Evolutionary conservation across 2,888 invertebrate species (phyloP), one percentile per base, ranked within the genome.

Genomic region (Acanthoscelides obtectus): DNA sequence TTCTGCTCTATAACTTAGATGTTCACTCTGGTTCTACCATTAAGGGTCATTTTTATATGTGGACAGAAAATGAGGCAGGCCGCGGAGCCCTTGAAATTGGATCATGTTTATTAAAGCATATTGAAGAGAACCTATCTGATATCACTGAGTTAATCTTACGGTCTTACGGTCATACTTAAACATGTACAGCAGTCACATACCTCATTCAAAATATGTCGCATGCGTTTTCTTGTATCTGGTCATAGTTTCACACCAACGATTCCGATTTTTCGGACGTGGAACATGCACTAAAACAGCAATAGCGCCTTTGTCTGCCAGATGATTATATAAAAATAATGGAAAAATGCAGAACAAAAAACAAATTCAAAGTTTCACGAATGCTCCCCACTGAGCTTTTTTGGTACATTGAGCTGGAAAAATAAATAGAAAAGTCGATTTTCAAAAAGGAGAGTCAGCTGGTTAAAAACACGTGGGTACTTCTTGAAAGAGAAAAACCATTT

Each of bases 1-100:
- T 73, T 68, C 71, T 69, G 71, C 73, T 73, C n/a, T 73, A 70
- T 22, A 73, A 73, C 68, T 71, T 73, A 25, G 73, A 45, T 8
- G 64, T 73, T 66, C 71, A 73, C 64, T 70, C 71, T 66, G 73
- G 73, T 6, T 71, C 68, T 27, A 71, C 67, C 68, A 73, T 71
- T n/a, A 71, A 71, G 64, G 68, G 70, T 70, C 66, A 70, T 71
- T 73, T 73, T 71, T 73, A 73, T 68, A 25, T 73, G n/a, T 70
- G 73, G 70, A 66, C 68, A 20, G 70, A 72, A 72, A 72, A 72
- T 69, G 67, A 72, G 68, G 72, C 69, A 68, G 72, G 68, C 22
- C 72, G 70, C 22, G 72, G 72, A 22, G 70, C 72, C 25, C 70
- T 68, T 71, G 68, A 73, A 71, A 71, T 71, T 22, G 72, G 73